These are phyloP conservation scores for Columba livia DNA, from an alignment of 2,113 vertebrate genomes.

Conservation along the genomic window DNA sequence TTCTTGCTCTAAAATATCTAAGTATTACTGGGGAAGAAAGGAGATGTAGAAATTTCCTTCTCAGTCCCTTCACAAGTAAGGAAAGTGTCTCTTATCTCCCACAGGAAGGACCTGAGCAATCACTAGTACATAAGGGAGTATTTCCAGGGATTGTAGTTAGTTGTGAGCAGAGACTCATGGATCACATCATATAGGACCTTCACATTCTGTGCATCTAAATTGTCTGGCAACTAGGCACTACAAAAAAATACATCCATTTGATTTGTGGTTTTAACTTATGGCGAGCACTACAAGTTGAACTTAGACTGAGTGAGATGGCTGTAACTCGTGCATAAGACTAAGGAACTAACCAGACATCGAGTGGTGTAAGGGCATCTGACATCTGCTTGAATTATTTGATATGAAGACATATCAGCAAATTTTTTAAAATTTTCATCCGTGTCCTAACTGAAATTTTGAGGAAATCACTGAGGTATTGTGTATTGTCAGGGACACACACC, in stretches of 20 bases:
- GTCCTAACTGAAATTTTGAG: neutral
- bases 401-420: neutral
- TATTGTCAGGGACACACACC: neutral
- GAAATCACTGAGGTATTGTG: neutral
- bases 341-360: neutral
- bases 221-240: neutral
- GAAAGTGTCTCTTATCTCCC: neutral
- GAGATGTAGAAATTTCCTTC: neutral
- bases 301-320: neutral
- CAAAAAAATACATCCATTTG: neutral
- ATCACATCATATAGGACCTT: neutral
- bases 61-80: neutral
- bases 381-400: neutral
- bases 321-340: neutral
- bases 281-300: neutral
- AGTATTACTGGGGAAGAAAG: neutral
- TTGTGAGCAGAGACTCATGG: neutral
- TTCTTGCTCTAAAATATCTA: neutral
- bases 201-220: neutral
- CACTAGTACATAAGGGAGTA: rapidly evolving
- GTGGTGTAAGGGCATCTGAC: neutral
- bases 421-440: neutral
- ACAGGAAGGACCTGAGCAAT: neutral
- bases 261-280: neutral
- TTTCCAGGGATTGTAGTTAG: neutral